Evolutionary conservation across 2,888 invertebrate genomes (phyloP).

Genomic region (Clunio marinus): DNA sequence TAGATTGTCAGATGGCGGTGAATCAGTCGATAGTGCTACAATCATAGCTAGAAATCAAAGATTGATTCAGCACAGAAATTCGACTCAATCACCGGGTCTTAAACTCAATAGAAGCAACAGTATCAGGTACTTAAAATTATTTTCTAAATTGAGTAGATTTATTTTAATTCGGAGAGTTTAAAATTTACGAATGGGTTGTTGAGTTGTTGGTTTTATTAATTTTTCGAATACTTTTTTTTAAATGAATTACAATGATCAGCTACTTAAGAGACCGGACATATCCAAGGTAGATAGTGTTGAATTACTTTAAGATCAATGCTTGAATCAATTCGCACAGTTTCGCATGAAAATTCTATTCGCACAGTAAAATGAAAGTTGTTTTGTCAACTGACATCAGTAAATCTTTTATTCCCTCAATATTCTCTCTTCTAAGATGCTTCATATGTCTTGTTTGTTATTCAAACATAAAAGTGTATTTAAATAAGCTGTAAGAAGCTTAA

Average conservation of each 20-base stretch:
- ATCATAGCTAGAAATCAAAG: constrained; percentile 56
- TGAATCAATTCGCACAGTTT: too few species aligned
- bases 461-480: too few species aligned
- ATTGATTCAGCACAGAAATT: constrained; percentile 49
- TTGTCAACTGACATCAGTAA: too few species aligned
- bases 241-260: constrained; percentile 53
- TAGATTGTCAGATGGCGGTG: constrained; percentile 83
- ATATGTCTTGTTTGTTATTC: too few species aligned
- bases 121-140: constrained; percentile 67
- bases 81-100: constrained; percentile 55
- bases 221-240: constrained; percentile 28
- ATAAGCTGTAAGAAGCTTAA: too few species aligned
- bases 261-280: constrained; percentile 90
- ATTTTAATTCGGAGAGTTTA: background rate
- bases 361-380: too few species aligned
- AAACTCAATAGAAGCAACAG: constrained; percentile 86
- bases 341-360: too few species aligned
- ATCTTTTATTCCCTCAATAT: too few species aligned
- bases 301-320: constrained; percentile 48
- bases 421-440: too few species aligned
- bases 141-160: background rate
- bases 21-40: constrained; percentile 78
- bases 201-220: constrained; percentile 13
- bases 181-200: constrained; percentile 18
- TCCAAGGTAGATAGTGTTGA: constrained; percentile 65